phyloP scores from a whole-genome alignment of 1,140 invertebrate species.

The Dolichoris vasculosae region DNA sequence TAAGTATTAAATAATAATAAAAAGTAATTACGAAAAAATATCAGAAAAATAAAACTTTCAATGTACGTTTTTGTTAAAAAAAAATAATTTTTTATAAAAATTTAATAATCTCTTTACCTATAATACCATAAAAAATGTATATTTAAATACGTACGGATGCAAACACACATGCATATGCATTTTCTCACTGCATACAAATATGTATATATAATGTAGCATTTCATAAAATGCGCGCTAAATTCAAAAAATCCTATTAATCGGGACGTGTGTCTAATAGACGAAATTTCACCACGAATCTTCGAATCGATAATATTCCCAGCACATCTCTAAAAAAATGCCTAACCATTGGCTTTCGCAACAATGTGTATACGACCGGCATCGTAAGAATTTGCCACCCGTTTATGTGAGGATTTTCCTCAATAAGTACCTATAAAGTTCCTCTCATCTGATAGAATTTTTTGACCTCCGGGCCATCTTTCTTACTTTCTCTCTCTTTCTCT shows the following conservation, averaged over 20 bases:
- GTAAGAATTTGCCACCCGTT: constrained; percentile 36
- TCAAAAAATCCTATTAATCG: neutral
- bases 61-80: too few species aligned
- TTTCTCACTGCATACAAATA: too few species aligned
- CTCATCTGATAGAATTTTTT: constrained; percentile 36
- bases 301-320: neutral
- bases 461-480: constrained; percentile 15
- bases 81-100: too few species aligned
- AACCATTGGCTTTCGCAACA: neutral
- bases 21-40: too few species aligned
- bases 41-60: too few species aligned
- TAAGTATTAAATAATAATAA: too few species aligned
- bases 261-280: neutral
- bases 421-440: neutral
- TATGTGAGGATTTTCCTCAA: neutral
- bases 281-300: neutral
- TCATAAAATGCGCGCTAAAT: neutral
- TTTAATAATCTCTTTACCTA: too few species aligned
- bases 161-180: neutral
- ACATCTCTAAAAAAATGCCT: neutral
- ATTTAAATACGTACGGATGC: too few species aligned
- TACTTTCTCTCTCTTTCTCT: neutral
- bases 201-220: too few species aligned
- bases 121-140: too few species aligned
- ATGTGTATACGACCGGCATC: neutral